Base-by-base conservation (phyloP, 2,888 invertebrate genomes). In the Stramonita haemastoma region DNA sequence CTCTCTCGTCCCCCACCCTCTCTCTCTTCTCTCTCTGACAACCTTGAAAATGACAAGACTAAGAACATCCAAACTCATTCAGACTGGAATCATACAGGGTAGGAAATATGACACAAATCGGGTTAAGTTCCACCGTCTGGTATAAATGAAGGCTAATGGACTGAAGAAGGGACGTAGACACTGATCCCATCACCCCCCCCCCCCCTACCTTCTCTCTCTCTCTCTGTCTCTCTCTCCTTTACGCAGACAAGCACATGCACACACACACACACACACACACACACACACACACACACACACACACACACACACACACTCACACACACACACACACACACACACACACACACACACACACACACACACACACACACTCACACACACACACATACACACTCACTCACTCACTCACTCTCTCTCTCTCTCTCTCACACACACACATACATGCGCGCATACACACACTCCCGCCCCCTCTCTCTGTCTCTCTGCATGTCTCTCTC, bases 81-180 rank as follows among this genome's bases (percentile, higher is more conserved):
- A 15, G 77, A 32, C 77, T 15, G 77, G 77, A 34, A 26, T 79
- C 77, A 32, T 32, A 34, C 77, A 79, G 77, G 19, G 77, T 26
- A 13, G 32, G 77, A 34, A 79, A 79, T 79, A 79, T 79, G 77
- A 79, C 77, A 32, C 77, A 79, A 79, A 79, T 79, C 77, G 32
- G 77, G 77, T 79, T 79, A 79, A 32, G 5, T 32, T 79, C 77
- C 32, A 15, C 77, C 77, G 77, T 79, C 77, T 79, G 77, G 13
- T 79, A 34, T 13, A 34, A 79, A 79, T 34, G 77, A 79, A 79
- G 32, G 32, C 13, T 79, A 79, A 79, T 79, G 73, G n/a, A 73
- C 26, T n/a, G n/a, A 26, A n/a, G 73, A 26, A 29, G n/a, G n/a
- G 73, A 29, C 8, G 13, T 26, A 73, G 73, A 73, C 34, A 5